Evolutionary conservation across 2,797 vertebrate genomes (phyloP).

Genomic region (Epinephelus awoara): DNA sequence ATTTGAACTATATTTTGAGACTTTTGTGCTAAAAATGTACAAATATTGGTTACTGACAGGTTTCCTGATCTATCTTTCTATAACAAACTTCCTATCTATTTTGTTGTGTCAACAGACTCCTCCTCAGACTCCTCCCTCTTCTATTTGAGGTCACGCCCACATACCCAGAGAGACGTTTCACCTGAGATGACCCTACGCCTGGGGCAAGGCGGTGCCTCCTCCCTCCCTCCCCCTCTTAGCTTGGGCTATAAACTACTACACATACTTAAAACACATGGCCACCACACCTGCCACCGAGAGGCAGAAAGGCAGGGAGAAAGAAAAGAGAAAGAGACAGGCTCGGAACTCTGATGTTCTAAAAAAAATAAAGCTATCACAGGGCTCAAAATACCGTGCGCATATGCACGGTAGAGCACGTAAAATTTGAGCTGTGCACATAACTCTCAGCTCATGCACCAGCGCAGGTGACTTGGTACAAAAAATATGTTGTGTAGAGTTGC

Average conservation of each 20-base stretch:
- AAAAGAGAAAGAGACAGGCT: conserved; percentile 19
- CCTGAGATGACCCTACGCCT: conserved; percentile 82
- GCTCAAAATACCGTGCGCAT: too few species aligned
- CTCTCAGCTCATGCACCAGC: too few species aligned
- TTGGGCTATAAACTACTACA: conserved; percentile 70
- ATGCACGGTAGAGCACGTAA: too few species aligned
- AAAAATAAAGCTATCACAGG: neutral
- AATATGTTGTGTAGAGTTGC: too few species aligned
- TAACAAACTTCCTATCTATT: conserved; percentile 38
- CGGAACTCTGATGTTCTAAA: neutral
- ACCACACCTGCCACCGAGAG: conserved; percentile 76
- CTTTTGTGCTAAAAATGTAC: neutral
- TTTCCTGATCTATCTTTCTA: conserved; percentile 27
- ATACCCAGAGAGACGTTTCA: conserved; percentile 73
- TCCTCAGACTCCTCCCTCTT: conserved; percentile 63
- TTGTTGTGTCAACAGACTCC: conserved; percentile 56
- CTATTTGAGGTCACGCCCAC: conserved; percentile 64
- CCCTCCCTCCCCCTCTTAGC: conserved; percentile 52
- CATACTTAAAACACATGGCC: conserved; percentile 75
- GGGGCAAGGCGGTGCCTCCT: conserved; percentile 63
- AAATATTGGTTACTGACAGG: conserved; percentile 25
- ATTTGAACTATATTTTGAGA: neutral
- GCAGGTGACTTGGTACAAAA: too few species aligned
- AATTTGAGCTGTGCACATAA: too few species aligned
- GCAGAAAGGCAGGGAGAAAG: conserved; percentile 46